phyloP scores from a whole-genome alignment of 2,113 vertebrate species.

The Daboia siamensis region DNA sequence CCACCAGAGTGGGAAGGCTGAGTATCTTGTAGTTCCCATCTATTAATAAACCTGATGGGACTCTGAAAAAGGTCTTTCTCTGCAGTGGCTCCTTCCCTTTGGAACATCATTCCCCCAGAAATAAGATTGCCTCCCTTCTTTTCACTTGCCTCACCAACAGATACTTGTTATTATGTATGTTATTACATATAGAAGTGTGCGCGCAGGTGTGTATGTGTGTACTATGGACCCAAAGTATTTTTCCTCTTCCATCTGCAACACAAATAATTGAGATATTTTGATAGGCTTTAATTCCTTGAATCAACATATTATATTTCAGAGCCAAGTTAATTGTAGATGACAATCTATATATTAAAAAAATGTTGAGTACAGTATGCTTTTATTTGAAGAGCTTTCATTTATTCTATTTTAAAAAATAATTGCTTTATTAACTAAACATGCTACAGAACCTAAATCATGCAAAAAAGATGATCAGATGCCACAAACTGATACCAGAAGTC shows the following conservation, averaged over 20 bases:
- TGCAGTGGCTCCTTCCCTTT: background rate
- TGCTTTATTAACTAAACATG: slow-evolving; percentile 45
- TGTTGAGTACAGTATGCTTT: background rate
- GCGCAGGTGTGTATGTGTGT: background rate
- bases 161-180: background rate
- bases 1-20: background rate
- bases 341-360: slow-evolving; percentile 27
- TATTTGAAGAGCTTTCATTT: slow-evolving; percentile 27
- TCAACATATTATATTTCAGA: background rate
- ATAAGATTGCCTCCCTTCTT: background rate
- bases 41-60: background rate
- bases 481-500: slow-evolving; percentile 30
- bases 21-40: background rate
- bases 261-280: background rate
- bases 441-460: slow-evolving; percentile 44
- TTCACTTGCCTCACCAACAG: background rate
- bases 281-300: background rate
- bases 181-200: background rate
- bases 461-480: slow-evolving; percentile 10
- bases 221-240: background rate
- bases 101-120: background rate
- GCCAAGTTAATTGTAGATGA: background rate
- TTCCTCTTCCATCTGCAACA: background rate
- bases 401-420: slow-evolving; percentile 37
- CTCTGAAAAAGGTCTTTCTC: background rate